Base-by-base conservation (phyloP, 2,113 vertebrate genomes). In the Rhegmatorhina hoffmannsi region DNA sequence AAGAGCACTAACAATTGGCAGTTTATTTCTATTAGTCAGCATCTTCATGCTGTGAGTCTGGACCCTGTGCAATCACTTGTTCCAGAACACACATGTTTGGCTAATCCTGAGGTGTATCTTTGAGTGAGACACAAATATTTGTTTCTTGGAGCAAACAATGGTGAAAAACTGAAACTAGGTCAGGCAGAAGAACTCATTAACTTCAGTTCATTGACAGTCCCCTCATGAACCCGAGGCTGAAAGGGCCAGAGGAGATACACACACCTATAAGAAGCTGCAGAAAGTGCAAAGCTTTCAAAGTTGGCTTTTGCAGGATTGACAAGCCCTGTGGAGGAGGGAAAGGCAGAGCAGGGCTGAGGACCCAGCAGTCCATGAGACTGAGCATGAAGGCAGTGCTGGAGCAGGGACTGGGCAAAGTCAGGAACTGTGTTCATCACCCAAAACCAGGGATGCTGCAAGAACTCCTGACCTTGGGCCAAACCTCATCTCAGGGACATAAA, bases 81-180 rank as follows among this genome's bases (percentile, higher is more conserved):
- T 94, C 75, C 92, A 90, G 92, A 72, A 93, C 82, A 85, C 79
- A 86, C 88, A 84, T 8, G 11, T 49, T 80, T 62, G 75, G 75
- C 55, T 89, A 34, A 64, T 64, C 79, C 72, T 0, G 0, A 89
- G 78, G 44, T 69, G 43, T 36, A 84, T 89, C 79, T 86, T 44
- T 12, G 80, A 40, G 66, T 29, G 67, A 89, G 46, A 40, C 90
- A 77, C 83, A 88, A 76, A 26, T 38, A 90, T 43, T 88, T 90
- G 67, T 69, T 91, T 85, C 81, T 90, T 80, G 85, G 85, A 83
- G 34, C 59, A 88, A 88, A 69, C n/a, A 26, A 23, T 7, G 31
- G 63, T 24, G 75, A 81, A 90, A 76, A 89, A 36, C 5, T 7
- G 23, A 70, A 90, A 56, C 2, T 3, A 80, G 31, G 49, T 76